A percentile compares a stretch with the other conserved stretches of the same genome.
Evolutionary conservation across 1,140 invertebrate species (phyloP).

Genomic region (Aphis gossypii): DNA sequence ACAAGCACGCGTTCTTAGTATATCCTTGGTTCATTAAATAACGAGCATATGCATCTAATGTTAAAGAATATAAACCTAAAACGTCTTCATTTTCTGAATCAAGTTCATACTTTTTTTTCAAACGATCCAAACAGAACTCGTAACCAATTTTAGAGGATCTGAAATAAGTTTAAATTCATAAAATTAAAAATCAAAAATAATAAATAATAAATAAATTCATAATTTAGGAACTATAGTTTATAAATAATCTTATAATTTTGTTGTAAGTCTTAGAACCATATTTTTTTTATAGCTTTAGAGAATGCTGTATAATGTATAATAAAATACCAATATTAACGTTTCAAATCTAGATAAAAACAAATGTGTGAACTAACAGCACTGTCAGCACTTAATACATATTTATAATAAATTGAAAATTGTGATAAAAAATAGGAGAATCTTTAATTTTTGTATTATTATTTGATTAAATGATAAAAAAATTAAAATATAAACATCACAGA

Average conservation of each 20-base stretch:
- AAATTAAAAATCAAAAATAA: background rate
- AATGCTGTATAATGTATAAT: background rate
- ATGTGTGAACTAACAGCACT: background rate
- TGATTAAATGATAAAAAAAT: background rate
- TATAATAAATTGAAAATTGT: background rate
- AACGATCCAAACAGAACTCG: conserved; percentile 76
- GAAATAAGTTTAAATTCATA: conserved; percentile 56
- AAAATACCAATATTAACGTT: background rate
- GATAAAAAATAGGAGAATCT: background rate
- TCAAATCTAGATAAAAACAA: background rate
- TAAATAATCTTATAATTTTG: background rate
- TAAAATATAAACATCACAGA: background rate
- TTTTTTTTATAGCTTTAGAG: background rate
- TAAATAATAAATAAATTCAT: background rate
- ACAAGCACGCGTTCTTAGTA: conserved; percentile 71
- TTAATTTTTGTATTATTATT: background rate
- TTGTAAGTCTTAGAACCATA: background rate
- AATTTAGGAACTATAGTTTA: background rate
- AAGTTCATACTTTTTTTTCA: conserved; percentile 69
- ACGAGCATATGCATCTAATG: conserved; percentile 83
- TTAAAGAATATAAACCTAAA: conserved; percentile 73
- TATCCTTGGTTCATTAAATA: conserved; percentile 74
- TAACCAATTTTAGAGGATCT: conserved; percentile 78
- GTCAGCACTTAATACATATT: background rate
- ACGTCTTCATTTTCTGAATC: conserved; percentile 66